Base-by-base conservation (phyloP, 2,113 vertebrate species). In the Etheostoma spectabile region DNA sequence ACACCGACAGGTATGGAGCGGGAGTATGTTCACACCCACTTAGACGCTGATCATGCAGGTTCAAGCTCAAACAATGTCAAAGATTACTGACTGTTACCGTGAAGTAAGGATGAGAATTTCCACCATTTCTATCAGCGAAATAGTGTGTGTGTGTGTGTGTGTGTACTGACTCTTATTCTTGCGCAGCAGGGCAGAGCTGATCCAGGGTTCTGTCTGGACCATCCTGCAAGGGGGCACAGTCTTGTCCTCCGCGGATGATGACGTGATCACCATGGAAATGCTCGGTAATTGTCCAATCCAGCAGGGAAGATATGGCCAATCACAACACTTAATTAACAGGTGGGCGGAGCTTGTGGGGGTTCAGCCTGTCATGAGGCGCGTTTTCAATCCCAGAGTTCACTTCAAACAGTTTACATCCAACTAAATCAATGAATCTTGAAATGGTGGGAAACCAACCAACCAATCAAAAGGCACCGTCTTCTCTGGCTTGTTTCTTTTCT, bases 221-320 rank as follows among this genome's bases (percentile, higher is more conserved):
- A 96, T 96, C 93, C 95, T 96, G 92, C 91, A 93, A 30, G 94
- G 89, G 93, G 95, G 91, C 74, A 92, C 91, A 14, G 93, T 90
- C 91, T 95, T 96, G 93, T 96, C 95, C 89, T 96, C 94, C 90
- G 94, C 93, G 33, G 95, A 94, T 88, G 95, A 95, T 83, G 94
- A 96, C 60, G 95, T 96, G 92, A 96, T 96, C 93, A 96, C 95
- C 96, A 96, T 96, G 92, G 94, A 94, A 94, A 94, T 55, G 72
- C 90, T 94, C 91, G 85, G 84, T 68, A 72, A 92, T 84, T 76
- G 87, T 88, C 90, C 74, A 86, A 71, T 68, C 91, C 90, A 92
- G 92, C 83, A 79, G 83, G 91, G 91, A 94, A 95, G 93, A 71
- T 11, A 62, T 64, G 72, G 86, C 92, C 87, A 90, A 88, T 89